These are phyloP conservation scores for Myotis pilosus DNA, from an alignment of 2,797 vertebrate species.

Conservation along the genomic window DNA sequence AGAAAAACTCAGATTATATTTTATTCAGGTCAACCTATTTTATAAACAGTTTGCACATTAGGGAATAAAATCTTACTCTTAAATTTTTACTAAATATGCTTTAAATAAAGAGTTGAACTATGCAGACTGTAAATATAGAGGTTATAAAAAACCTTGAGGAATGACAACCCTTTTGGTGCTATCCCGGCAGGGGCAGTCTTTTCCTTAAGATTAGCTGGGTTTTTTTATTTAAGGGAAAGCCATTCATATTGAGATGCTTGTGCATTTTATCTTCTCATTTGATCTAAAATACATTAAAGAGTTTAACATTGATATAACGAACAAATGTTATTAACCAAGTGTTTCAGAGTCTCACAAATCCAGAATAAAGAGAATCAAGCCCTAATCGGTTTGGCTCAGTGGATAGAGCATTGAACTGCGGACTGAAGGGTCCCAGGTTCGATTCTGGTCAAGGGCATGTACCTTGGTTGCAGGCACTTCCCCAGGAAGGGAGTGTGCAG, in stretches of 20 bases:
- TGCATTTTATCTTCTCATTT: slow-evolving; percentile 12
- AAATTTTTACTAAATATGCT: neutral
- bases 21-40: neutral
- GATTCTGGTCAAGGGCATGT: no score
- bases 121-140: neutral
- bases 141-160: neutral
- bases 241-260: neutral
- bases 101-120: neutral
- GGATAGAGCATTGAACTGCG: no score
- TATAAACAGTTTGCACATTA: neutral
- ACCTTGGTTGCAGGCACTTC: no score
- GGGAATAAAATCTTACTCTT: neutral
- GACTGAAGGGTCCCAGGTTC: no score
- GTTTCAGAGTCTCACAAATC: neutral
- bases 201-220: neutral
- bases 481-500: no score
- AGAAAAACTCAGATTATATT: neutral
- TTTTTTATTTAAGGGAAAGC: neutral
- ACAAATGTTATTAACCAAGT: neutral
- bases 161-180: neutral
- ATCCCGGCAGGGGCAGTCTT: neutral
- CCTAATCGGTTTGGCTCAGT: no score
- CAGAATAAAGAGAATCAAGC: neutral
- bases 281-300: neutral
- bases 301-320: neutral